Percentiles rank a stretch among this genome's conserved stretches.
Evolutionary conservation across 2,113 vertebrate genomes (phyloP).

Genomic region (Rhinopomastus cyanomelas): DNA sequence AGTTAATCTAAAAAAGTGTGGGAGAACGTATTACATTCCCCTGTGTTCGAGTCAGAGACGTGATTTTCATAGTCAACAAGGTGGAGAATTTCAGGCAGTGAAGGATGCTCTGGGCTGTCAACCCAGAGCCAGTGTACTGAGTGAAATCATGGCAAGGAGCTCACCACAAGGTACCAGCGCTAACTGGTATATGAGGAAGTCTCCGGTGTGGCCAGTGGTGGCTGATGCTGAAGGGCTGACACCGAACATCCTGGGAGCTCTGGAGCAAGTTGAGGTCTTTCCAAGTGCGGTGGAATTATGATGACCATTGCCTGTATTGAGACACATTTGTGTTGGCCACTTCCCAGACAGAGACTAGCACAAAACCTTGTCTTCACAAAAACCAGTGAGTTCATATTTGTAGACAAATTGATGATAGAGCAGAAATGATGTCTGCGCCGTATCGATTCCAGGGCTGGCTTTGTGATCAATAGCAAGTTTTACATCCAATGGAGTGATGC

Average conservation of each 20-base stretch:
- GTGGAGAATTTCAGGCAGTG: neutral
- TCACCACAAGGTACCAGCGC: accelerated
- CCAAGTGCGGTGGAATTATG: accelerated
- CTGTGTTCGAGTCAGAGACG: neutral
- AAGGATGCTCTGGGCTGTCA: neutral
- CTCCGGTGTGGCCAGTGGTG: no score
- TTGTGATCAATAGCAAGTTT: neutral
- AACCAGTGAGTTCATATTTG: neutral
- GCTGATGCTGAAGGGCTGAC: neutral
- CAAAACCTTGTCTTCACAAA: neutral
- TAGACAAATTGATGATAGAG: neutral
- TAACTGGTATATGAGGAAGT: accelerated
- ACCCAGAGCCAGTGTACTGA: neutral
- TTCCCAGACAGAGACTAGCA: neutral
- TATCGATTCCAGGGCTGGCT: neutral
- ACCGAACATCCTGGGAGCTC: neutral
- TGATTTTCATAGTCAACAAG: neutral
- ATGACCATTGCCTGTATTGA: neutral
- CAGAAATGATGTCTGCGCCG: neutral
- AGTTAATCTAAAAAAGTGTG: neutral
- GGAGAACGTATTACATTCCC: neutral
- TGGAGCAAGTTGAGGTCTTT: neutral
- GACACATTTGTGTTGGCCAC: neutral
- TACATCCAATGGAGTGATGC: neutral
- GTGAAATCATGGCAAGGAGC: neutral